Evolutionary conservation across 2,113 vertebrate species (phyloP), one percentile per base, ranked within the genome.

Genomic region (Vidua macroura): DNA sequence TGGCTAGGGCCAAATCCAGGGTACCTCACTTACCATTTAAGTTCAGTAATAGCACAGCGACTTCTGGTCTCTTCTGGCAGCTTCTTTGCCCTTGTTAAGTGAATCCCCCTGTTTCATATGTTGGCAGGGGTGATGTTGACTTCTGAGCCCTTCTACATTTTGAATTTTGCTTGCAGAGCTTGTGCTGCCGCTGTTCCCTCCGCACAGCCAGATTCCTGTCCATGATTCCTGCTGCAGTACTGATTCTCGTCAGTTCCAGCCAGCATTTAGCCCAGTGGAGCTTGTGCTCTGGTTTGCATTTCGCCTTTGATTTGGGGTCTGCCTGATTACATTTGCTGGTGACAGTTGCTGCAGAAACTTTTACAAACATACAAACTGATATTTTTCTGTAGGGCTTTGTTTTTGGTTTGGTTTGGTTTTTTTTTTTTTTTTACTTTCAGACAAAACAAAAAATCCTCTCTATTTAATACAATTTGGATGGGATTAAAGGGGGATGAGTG

Each of bases 221-320:
- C 1, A 1, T 53, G 48, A 25, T 88, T 41, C 55, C 79, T 53
- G 62, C 75, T 70, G 83, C 63, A 58, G 17, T 49, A 46, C 86
- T 70, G 86, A 55, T 30, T 53, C 39, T 39, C 0, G 0, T 39
- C 68, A 31, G 51, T 70, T 90, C 63, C 35, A 48, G 79, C 46
- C 92, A 94, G 73, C 56, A 17, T 68, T 87, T 84, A 92, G 83
- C 51, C 83, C 63, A 83, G 67, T 69, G 49, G 51, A 83, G 88
- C 80, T 35, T 83, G 43, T 52, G 43, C 72, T 86, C 55, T 67
- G 27, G 53, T 91, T 77, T 93, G 39, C 39, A 37, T 90, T 96
- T 94, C 83, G 37, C 39, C 76, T 95, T 78, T 88, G 48, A 56
- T 86, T 67, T 94, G 56, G 17, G 39, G 28, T n/a, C 46, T 90